Conservation (phyloP, 2,888 invertebrate species). For the Amphipyra tragopoginis region DNA sequence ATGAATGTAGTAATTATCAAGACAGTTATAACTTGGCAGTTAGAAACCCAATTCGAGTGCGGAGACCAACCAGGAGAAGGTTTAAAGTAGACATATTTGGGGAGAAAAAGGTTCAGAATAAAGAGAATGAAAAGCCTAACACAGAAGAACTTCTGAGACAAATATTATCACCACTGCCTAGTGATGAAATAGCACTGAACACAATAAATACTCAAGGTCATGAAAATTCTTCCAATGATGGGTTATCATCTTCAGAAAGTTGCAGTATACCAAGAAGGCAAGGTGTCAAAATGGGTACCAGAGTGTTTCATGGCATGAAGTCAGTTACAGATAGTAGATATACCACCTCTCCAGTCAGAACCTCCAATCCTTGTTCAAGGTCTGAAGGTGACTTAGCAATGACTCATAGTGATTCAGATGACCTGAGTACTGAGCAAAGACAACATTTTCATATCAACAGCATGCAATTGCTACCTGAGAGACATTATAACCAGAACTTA, state of each 20-base stretch:
- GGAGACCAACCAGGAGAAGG: conserved; percentile 86
- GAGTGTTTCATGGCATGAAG: conserved; percentile 90
- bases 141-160: conserved; percentile 82
- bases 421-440: conserved; percentile 81
- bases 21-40: conserved; percentile 88
- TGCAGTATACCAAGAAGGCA: conserved; percentile 89
- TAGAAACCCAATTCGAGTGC: conserved; percentile 79
- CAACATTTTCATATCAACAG: conserved; percentile 87
- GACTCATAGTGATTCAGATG: conserved; percentile 87
- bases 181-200: conserved; percentile 71
- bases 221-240: conserved; percentile 84
- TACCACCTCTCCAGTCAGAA: conserved; percentile 68
- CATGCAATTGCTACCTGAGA: conserved; percentile 85
- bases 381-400: conserved; percentile 81
- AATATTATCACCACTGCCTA: conserved; percentile 78
- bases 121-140: conserved; percentile 92
- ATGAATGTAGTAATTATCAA: conserved; percentile 85
- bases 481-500: conserved; percentile 79
- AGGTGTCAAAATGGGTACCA: conserved; percentile 94
- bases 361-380: conserved; percentile 68
- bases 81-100: conserved; percentile 87
- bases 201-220: conserved; percentile 65
- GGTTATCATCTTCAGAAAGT: conserved; percentile 86
- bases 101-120: conserved; percentile 90
- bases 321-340: conserved; percentile 71